Evolutionary conservation across 1,140 invertebrate genomes (phyloP).

Genomic region (Drosophila setifemur): DNA sequence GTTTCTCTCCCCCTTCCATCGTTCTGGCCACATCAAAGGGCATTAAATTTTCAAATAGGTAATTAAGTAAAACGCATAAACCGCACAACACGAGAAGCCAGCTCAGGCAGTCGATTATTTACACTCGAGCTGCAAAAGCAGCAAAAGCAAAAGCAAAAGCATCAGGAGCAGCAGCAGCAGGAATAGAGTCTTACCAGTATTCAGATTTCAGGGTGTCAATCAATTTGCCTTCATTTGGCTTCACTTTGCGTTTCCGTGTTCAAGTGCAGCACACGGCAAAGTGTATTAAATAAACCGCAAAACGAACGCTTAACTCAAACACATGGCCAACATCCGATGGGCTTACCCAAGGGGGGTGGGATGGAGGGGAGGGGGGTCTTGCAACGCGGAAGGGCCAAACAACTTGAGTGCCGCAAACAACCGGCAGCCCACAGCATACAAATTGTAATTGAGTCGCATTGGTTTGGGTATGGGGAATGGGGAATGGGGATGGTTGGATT

Average conservation of each 20-base stretch:
- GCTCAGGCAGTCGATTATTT: conserved; percentile 63
- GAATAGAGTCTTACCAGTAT: conserved; percentile 5
- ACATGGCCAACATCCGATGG: conserved; percentile 18
- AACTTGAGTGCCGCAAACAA: conserved; percentile 42
- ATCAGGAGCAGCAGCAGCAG: background rate
- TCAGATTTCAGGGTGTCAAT: conserved; percentile 56
- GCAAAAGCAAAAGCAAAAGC: background rate
- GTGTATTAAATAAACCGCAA: conserved; percentile 77
- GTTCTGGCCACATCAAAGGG: conserved; percentile 68
- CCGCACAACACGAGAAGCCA: conserved; percentile 49
- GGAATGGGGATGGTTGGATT: background rate
- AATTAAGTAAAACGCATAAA: conserved; percentile 81
- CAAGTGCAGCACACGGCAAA: conserved; percentile 57
- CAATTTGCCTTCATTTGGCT: conserved; percentile 44
- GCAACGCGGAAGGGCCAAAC: conserved; percentile 43
- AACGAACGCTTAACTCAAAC: conserved; percentile 67
- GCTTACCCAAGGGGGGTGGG: too few species aligned
- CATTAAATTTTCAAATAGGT: conserved; percentile 75
- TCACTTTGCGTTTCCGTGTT: conserved; percentile 22
- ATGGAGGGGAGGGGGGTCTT: background rate
- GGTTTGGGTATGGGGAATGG: background rate
- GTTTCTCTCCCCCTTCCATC: background rate
- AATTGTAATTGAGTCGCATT: conserved; percentile 70
- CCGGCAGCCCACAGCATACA: conserved; percentile 34
- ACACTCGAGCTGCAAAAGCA: conserved; percentile 39